Evolutionary conservation across 2,113 vertebrate genomes (phyloP).

Genomic region (Martes martes): DNA sequence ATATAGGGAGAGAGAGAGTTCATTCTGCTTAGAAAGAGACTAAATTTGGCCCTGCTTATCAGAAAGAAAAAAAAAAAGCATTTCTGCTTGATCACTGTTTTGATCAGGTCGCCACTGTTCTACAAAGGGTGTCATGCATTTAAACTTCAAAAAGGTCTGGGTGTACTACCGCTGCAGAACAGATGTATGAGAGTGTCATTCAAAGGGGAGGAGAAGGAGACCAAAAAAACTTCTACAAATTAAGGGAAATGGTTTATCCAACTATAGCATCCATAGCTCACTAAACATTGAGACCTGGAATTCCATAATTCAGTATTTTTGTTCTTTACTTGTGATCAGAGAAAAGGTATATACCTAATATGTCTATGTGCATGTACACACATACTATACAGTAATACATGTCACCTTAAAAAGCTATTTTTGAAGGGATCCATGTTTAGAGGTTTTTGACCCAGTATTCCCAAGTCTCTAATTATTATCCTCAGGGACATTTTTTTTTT

Average conservation of each 20-base stretch:
- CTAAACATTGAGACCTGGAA: neutral
- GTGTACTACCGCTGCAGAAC: neutral
- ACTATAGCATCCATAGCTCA: neutral
- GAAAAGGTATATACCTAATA: neutral
- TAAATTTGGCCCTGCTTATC: conserved; percentile 24
- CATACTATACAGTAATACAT: neutral
- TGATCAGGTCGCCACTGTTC: neutral
- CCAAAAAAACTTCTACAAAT: neutral
- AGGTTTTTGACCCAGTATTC: neutral
- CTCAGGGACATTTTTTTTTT: neutral
- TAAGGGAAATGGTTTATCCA: neutral
- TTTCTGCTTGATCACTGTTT: neutral
- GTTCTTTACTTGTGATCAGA: neutral
- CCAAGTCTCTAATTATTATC: conserved; percentile 16
- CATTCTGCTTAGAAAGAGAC: conserved; percentile 19
- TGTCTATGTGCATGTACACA: too few species aligned
- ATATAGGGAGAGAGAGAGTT: neutral
- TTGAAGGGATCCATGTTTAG: neutral
- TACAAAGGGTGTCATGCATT: neutral
- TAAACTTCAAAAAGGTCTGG: conserved; percentile 16
- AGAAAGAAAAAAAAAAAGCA: neutral
- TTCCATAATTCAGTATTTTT: neutral
- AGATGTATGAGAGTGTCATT: neutral
- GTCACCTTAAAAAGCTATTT: neutral
- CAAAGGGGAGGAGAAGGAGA: neutral